Base-by-base conservation (phyloP, 1,140 invertebrate genomes). In the Neodiprion lecontei region DNA sequence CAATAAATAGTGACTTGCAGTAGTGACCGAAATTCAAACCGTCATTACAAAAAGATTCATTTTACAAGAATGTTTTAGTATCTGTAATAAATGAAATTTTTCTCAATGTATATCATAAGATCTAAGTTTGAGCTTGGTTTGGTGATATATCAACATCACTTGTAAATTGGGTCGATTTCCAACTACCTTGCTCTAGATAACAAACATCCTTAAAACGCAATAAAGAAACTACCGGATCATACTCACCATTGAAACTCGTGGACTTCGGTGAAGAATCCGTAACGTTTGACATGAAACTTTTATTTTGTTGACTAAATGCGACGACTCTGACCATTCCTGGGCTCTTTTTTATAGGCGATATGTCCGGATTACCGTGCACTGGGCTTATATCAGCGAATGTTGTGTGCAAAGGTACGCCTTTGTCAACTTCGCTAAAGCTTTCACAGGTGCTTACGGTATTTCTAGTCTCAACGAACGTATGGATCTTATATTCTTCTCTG, bases 381-480 rank as follows among this genome's bases (percentile, higher is more conserved):
- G 87, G 84, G 72, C 84, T 88, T 9, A 86, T 73, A 9, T 86
- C 83, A 14, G 83, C 68, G 67, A 82, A 85, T 8, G 73, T 75
- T 7, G 80, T 40, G 14, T 82, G 78, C 9, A 82, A 65, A 14
- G 81, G 74, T n/a, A 82, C 53, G 14, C 82, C 85, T 72, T 82
- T 83, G 67, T 89, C 88, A 0, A 88, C 86, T 69, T 88, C 87
- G 10, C 81, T 84, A 69, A 81, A 88, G 1, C 82, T 85, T 23
- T 86, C 81, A 47, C 77, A 81, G 8, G 77, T 72, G 21, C 76
- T 75, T 8, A 81, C 78, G 7, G 82, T 75, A 49, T 70, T 85
- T 77, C 82, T 82, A 0, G 80, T 81, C 28, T 87, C 86, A 0
- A 81, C 75, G 70, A 84, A 86, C 21, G 73, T 81, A 50, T 86